phyloP scores from a whole-genome alignment of 2,113 vertebrate species.

The Oreochromis niloticus region DNA sequence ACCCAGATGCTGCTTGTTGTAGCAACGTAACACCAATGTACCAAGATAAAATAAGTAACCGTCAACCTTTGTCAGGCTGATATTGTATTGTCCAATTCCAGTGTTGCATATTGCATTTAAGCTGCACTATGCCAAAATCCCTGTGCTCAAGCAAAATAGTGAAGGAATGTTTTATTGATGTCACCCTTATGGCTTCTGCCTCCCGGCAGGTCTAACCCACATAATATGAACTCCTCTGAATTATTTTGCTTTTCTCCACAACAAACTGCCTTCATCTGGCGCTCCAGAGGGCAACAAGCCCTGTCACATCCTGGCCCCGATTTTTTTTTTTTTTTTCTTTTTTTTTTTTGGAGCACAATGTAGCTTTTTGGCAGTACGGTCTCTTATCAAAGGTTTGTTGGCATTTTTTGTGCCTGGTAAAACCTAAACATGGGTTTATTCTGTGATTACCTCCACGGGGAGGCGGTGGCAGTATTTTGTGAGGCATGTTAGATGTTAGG shows the following conservation, averaged over 20 bases:
- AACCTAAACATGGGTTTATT: slow-evolving; percentile 53
- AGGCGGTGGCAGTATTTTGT: background rate
- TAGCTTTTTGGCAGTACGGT: slow-evolving; percentile 44
- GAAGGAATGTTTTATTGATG: background rate
- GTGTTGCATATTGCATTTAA: background rate
- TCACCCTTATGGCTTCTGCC: slow-evolving; percentile 13
- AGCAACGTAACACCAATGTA: background rate
- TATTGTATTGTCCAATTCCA: background rate
- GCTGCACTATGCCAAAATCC: background rate
- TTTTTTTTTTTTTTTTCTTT: slow-evolving; percentile 18
- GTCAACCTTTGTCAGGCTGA: background rate
- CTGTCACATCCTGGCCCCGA: slow-evolving; percentile 51
- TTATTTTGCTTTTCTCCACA: slow-evolving; percentile 35
- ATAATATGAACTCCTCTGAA: slow-evolving; percentile 37
- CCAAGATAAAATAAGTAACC: background rate
- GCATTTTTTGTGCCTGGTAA: slow-evolving; percentile 45
- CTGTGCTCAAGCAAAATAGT: background rate
- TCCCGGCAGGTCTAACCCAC: slow-evolving; percentile 45
- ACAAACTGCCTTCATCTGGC: slow-evolving; percentile 42
- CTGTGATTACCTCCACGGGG: slow-evolving; percentile 11
- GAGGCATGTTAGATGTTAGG: slow-evolving; percentile 4
- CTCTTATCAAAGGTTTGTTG: slow-evolving; percentile 58
- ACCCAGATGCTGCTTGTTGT: background rate
- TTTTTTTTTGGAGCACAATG: slow-evolving; percentile 62
- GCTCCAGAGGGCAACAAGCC: slow-evolving; percentile 50